Conservation (phyloP, 1,140 invertebrate genomes). For the Drosophila punjabiensis region DNA sequence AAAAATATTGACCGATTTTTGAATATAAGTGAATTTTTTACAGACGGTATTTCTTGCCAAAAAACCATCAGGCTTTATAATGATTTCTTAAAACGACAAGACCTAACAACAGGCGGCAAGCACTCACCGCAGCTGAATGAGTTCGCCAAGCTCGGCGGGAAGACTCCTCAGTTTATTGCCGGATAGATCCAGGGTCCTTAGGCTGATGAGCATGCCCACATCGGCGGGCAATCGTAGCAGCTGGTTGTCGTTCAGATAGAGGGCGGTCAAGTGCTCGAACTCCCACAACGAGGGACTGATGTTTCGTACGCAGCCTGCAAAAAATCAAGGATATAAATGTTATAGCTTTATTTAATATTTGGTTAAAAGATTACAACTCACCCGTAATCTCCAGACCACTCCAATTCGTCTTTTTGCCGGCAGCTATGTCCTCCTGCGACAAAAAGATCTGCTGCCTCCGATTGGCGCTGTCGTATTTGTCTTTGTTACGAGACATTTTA, state of each 20-base stretch:
- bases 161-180: constrained; percentile 97
- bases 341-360: not conserved
- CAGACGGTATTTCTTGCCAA: not conserved
- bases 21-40: not conserved
- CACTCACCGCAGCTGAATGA: constrained; percentile 94
- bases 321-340: constrained; percentile 61
- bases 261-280: constrained; percentile 94
- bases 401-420: constrained; percentile 96
- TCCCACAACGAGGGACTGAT: constrained; percentile 96
- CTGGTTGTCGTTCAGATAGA: constrained; percentile 98
- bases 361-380: constrained; percentile 45
- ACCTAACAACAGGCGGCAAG: too few relatives aligned
- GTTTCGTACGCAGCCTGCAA: constrained; percentile 96
- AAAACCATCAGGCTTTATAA: too few relatives aligned
- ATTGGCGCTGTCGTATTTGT: constrained; percentile 91
- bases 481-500: constrained; percentile 89
- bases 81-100: too few relatives aligned
- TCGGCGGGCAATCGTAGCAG: constrained; percentile 95
- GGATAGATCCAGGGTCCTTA: constrained; percentile 96
- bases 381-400: constrained; percentile 91
- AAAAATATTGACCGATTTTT: not conserved
- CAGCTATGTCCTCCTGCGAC: constrained; percentile 95
- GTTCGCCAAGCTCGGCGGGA: constrained; percentile 97
- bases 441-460: constrained; percentile 95
- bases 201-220: constrained; percentile 92